These are phyloP conservation scores for Pyrocephalus nanus DNA, from an alignment of 2,797 vertebrate species.

Conservation along the genomic window DNA sequence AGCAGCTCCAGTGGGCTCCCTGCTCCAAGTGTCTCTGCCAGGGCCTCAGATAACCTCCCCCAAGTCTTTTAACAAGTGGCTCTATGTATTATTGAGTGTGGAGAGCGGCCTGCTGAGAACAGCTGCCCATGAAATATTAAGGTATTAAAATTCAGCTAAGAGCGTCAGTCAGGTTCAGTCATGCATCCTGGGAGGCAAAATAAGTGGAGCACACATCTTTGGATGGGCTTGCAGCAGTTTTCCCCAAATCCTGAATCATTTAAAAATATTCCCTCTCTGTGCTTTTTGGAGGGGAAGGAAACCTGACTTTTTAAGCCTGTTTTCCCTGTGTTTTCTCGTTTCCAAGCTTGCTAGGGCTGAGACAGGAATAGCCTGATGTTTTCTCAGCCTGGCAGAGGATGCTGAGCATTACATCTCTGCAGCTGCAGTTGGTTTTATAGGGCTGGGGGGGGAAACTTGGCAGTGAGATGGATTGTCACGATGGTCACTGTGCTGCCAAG, in stretches of 20 bases:
- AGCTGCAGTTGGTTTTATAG: not conserved
- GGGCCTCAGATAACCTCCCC: constrained; percentile 54
- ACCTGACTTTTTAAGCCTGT: not conserved
- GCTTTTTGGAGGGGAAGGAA: not conserved
- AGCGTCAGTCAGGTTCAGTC: not conserved
- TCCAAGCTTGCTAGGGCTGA: not conserved
- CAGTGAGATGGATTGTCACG: not conserved
- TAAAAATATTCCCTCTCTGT: not conserved
- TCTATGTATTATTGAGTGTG: constrained; percentile 69
- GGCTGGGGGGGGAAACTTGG: not conserved
- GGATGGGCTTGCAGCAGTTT: not conserved
- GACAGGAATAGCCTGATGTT: not conserved
- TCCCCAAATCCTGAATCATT: constrained; percentile 30
- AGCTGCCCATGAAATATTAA: constrained; percentile 74
- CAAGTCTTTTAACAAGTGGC: constrained; percentile 22
- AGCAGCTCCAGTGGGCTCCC: not conserved
- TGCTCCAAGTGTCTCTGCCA: not conserved
- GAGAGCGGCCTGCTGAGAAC: constrained; percentile 47
- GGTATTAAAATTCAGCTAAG: constrained; percentile 57
- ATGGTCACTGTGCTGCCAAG: not conserved
- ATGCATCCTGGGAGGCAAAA: constrained; percentile 36
- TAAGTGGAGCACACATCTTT: constrained; percentile 13
- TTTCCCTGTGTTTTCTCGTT: not conserved
- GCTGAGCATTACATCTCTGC: not conserved
- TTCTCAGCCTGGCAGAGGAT: not conserved